Evolutionary conservation across 2,797 vertebrate genomes (phyloP), one percentile per base, ranked within the genome.

Genomic region (Micropoecilia bifurca): DNA sequence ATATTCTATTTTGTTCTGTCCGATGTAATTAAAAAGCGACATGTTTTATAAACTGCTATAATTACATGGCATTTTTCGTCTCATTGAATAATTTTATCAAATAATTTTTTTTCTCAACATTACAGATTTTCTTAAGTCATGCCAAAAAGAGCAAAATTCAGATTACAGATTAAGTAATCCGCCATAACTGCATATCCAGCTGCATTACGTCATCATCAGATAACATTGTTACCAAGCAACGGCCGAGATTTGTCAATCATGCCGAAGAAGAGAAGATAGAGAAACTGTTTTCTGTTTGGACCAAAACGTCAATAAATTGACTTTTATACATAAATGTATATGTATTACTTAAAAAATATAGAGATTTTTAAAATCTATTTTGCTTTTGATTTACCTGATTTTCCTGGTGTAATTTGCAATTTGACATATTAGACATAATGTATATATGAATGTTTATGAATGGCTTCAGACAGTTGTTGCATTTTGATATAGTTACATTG

Each of bases 201-300:
- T 68, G 8, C 63, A 25, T 7, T 36, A 43, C 33, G 63, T 69
- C 66, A 69, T 18, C 39, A 71, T 71, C 41, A 46, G 68, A 71
- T 71, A n/a, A 71, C 36, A 69, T 20, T 71, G 68, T 71, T 45
- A 43, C 68, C 10, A 41, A 69, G 66, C 41, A 71, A 45, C 39
- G 28, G 41, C 25, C 13, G 66, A 43, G 41, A 28, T 71, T 45
- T 45, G 22, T 71, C 41, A 71, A 1, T 16, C 10, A 45, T 6
- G 25, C 41, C n/a, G 22, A 71, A n/a, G 30, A 10, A 39, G 18
- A 41, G 36, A 41, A 22, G 39, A 66, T 28, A 69, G 1, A 69
- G 18, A 68, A 39, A 20, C 18, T 66, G 8, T 16, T 16, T 68
- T 36, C 6, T 22, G 8, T 25, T 12, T 39, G 36, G 63, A 33